Percentiles rank a stretch among this genome's conserved stretches.
Evolutionary conservation across 1,140 invertebrate species (phyloP).

Genomic region (Bathynomus jamesi): DNA sequence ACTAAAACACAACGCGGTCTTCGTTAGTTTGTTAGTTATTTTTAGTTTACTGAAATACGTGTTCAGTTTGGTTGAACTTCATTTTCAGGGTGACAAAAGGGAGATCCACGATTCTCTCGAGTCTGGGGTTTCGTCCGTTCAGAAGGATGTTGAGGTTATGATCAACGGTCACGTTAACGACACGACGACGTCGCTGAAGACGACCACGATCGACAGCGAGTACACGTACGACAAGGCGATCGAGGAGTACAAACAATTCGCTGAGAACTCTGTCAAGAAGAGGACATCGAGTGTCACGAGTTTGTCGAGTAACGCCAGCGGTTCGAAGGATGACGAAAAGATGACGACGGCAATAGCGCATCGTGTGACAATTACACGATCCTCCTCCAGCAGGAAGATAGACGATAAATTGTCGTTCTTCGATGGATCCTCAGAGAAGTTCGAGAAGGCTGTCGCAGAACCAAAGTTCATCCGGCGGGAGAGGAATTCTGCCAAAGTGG

Average conservation of each 20-base stretch:
- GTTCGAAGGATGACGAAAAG: slow-evolving; percentile 38
- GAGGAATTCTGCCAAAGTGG: slow-evolving; percentile 56
- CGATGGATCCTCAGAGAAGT: no score
- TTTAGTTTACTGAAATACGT: no score
- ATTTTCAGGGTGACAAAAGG: slow-evolving; percentile 33
- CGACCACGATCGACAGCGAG: slow-evolving; percentile 48
- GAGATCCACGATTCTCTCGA: slow-evolving; percentile 34
- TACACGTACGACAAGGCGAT: slow-evolving; percentile 81
- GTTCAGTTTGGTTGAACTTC: no score
- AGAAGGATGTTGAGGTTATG: slow-evolving; percentile 20
- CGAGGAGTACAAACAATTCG: slow-evolving; percentile 65
- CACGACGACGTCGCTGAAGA: slow-evolving; percentile 3
- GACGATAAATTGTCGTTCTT: slow-evolving; percentile 33
- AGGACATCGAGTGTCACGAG: slow-evolving; percentile 34
- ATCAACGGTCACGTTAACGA: slow-evolving; percentile 21
- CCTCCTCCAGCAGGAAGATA: slow-evolving; percentile 14
- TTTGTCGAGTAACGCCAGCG: slow-evolving; percentile 40
- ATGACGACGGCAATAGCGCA: no score
- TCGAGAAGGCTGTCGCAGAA: slow-evolving; percentile 27
- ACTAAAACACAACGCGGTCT: no score
- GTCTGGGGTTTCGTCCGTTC: slow-evolving; percentile 10
- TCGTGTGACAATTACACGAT: no score
- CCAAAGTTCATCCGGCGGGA: slow-evolving; percentile 33
- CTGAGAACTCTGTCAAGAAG: slow-evolving; percentile 46
- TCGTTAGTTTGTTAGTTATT: no score